A percentile compares a stretch with the other conserved stretches of the same genome.
These are phyloP conservation scores for Emesis russula DNA, from an alignment of 2,888 invertebrate species.

Conservation along the genomic window DNA sequence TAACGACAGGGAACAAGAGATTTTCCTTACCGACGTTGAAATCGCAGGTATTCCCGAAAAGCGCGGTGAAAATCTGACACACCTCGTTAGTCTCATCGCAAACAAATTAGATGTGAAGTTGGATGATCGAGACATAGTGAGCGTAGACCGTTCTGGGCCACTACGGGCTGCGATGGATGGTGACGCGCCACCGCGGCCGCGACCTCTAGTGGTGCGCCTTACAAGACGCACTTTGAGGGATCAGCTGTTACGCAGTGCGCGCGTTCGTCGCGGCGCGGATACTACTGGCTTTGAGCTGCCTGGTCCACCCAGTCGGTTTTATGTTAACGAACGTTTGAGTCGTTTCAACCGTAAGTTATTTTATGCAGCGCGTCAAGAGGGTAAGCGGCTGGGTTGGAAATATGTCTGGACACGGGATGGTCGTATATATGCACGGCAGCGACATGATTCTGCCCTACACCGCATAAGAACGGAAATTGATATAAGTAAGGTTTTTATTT, in stretches of 20 bases:
- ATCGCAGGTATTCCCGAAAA: neutral
- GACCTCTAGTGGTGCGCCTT: slow-evolving; percentile 14
- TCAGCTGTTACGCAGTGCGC: neutral
- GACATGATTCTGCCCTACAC: neutral
- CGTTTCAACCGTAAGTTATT: neutral
- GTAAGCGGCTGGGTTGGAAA: neutral
- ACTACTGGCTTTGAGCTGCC: neutral
- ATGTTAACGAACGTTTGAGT: neutral
- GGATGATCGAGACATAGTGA: neutral
- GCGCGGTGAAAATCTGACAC: neutral
- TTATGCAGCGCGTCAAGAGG: neutral
- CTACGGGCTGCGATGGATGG: neutral
- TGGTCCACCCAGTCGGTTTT: neutral
- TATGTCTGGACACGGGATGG: slow-evolving; percentile 3
- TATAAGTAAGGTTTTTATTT: neutral
- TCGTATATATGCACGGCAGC: neutral
- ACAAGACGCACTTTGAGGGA: slow-evolving; percentile 3
- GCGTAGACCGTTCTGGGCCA: neutral
- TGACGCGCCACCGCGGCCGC: neutral
- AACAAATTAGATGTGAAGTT: neutral
- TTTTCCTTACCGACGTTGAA: neutral
- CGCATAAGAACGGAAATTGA: neutral
- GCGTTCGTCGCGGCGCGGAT: slow-evolving; percentile 12
- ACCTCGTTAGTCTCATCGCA: neutral
- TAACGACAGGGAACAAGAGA: slow-evolving; percentile 12